Evolutionary conservation across 2,888 invertebrate species (phyloP), one percentile per base, ranked within the genome.

Genomic region (Coenonympha glycerion): DNA sequence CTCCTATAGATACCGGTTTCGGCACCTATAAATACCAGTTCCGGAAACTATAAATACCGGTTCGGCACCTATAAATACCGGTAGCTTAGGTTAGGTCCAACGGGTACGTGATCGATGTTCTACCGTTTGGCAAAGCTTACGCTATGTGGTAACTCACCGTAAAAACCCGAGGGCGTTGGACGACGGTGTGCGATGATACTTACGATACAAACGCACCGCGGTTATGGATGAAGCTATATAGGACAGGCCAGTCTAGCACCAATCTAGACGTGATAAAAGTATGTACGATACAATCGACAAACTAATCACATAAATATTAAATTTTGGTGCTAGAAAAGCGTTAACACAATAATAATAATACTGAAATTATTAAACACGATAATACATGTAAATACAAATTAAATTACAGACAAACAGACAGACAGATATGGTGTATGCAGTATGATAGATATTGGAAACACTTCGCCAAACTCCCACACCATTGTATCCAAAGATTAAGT

Each of bases 401-500:
- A n/a, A n/a, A n/a, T n/a, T n/a, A n/a, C n/a, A n/a, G n/a, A 28
- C 30, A 18, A n/a, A 41, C 28, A 31, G 42, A 42, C 18, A 9
- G n/a, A n/a, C 8, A 42, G 21, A 31, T 16, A 11, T n/a, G 16
- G 21, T 30, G 22, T 33, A n/a, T n/a, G n/a, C n/a, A n/a, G n/a
- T n/a, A 9, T 24, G 40, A 40, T 11, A 28, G 6, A 45, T 15
- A 21, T 15, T 34, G 24, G 11, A 26, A 36, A 49, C 53, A 60
- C 57, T 62, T 60, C 56, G 62, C 64, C 63, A 60, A 60, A 63
- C 59, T 42, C 51, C 33, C 15, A 11, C 16, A 13, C 2, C 21
- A 30, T 22, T 15, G 3, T 3, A 11, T 24, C 13, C 26, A 41
- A 9, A 22, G 5, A 37, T 37, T n/a, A n/a, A n/a, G n/a, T n/a